Conservation (phyloP, 2,888 invertebrate genomes). For the Elgonia sp. region DNA sequence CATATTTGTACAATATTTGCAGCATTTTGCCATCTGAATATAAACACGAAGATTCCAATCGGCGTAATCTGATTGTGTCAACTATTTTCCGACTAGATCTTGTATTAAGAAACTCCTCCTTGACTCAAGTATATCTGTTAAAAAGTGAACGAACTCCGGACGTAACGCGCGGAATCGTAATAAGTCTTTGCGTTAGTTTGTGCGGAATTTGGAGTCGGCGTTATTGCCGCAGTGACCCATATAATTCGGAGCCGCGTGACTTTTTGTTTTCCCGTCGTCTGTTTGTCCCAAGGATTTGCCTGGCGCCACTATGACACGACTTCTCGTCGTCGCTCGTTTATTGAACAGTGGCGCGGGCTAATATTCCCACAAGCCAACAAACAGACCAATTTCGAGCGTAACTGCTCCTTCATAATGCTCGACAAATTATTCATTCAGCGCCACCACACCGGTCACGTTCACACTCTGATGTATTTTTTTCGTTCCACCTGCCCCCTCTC, state of each 20-base stretch:
- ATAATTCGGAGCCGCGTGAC: slow-evolving; percentile 60
- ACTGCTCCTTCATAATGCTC: slow-evolving; percentile 48
- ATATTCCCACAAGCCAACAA: slow-evolving; percentile 59
- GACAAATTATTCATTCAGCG: slow-evolving; percentile 59
- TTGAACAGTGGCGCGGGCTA: slow-evolving; percentile 64
- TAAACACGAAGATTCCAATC: too few species aligned
- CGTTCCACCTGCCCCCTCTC: not conserved
- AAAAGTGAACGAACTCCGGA: not conserved
- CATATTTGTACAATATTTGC: too few species aligned
- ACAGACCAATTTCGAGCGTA: slow-evolving; percentile 57
- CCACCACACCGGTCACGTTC: slow-evolving; percentile 21
- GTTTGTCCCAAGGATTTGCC: slow-evolving; percentile 74
- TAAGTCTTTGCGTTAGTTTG: slow-evolving; percentile 50
- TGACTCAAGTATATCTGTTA: too few species aligned
- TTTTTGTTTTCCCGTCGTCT: slow-evolving; percentile 67
- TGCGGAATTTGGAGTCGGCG: slow-evolving; percentile 55
- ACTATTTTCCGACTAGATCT: too few species aligned
- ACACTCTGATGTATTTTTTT: not conserved
- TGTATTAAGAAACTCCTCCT: too few species aligned
- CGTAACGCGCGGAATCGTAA: slow-evolving; percentile 46
- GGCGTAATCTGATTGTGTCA: too few species aligned
- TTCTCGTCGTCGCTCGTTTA: slow-evolving; percentile 64
- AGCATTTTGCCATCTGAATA: too few species aligned
- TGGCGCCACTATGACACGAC: slow-evolving; percentile 76
- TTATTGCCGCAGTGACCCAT: slow-evolving; percentile 67